These are phyloP conservation scores for Lontra canadensis DNA, from an alignment of 2,113 vertebrate species.

Conservation along the genomic window DNA sequence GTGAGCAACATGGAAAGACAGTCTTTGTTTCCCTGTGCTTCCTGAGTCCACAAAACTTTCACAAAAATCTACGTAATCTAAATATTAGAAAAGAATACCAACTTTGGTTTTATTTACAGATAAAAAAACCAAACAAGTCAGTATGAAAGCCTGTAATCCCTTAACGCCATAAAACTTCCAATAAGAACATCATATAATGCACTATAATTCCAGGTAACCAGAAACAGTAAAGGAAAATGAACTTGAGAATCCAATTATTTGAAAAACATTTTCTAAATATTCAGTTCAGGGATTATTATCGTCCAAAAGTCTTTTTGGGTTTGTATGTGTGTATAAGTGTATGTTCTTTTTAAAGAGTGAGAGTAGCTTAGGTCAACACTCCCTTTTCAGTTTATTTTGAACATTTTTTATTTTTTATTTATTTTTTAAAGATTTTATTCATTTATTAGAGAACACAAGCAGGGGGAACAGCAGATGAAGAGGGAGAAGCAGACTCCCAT, in stretches of 20 bases:
- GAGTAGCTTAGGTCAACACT: background rate
- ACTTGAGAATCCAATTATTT: background rate
- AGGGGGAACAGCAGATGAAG: too few species aligned
- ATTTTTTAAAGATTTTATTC: too few species aligned
- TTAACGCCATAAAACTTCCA: background rate
- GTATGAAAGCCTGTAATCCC: background rate
- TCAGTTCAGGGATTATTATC: background rate
- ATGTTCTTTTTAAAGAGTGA: background rate
- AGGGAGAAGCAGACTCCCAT: too few species aligned
- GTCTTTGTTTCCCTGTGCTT: background rate
- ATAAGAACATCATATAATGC: background rate
- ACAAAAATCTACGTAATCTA: background rate
- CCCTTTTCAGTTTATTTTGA: constrained; percentile 42
- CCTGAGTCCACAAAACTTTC: background rate
- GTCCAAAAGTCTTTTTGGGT: background rate
- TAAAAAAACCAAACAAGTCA: background rate
- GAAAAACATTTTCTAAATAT: background rate
- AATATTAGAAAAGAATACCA: background rate
- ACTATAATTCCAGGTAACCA: background rate
- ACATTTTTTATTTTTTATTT: constrained; percentile 6
- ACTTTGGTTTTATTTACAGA: background rate
- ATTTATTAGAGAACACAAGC: too few species aligned
- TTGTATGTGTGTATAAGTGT: background rate
- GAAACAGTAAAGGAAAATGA: background rate
- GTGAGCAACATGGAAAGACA: background rate